Percentiles rank a stretch among this genome's conserved stretches.
Evolutionary conservation across 2,797 vertebrate species (phyloP).

Genomic region (Thunnus albacares): DNA sequence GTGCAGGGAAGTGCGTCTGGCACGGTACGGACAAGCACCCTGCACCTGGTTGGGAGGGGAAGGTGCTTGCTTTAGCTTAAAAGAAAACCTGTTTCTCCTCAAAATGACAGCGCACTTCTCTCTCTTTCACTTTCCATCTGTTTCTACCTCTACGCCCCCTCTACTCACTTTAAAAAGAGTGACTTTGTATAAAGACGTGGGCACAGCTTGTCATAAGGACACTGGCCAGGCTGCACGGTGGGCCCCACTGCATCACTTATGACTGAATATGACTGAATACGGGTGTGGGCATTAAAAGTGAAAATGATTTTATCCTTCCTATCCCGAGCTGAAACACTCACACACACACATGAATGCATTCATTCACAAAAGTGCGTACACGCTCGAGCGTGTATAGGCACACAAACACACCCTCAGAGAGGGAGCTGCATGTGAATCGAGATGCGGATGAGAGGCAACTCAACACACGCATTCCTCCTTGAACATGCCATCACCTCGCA

Average conservation of each 20-base stretch:
- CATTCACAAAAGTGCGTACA: slow-evolving; percentile 53
- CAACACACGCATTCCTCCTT: slow-evolving; percentile 60
- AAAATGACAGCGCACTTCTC: slow-evolving; percentile 57
- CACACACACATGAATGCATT: slow-evolving; percentile 54
- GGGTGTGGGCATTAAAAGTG: slow-evolving; percentile 52
- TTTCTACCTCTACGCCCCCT: slow-evolving; percentile 34
- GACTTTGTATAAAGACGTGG: slow-evolving; percentile 66
- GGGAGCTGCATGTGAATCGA: slow-evolving; percentile 44
- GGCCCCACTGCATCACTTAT: slow-evolving; percentile 49
- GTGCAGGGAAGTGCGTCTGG: not conserved
- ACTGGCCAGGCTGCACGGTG: slow-evolving; percentile 69
- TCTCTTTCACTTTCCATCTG: slow-evolving; percentile 28
- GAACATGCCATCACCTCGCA: slow-evolving; percentile 65
- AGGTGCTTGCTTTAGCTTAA: slow-evolving; percentile 32
- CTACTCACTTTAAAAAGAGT: slow-evolving; percentile 62
- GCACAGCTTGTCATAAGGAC: slow-evolving; percentile 76
- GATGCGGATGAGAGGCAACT: slow-evolving; percentile 36
- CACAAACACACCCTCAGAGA: slow-evolving; percentile 36
- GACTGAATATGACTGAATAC: slow-evolving; percentile 52
- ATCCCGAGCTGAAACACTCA: slow-evolving; percentile 35
- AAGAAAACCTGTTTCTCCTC: slow-evolving; percentile 70
- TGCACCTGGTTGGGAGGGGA: slow-evolving; percentile 33
- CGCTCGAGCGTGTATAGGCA: not conserved
- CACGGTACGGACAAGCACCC: not conserved
- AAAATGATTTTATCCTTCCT: slow-evolving; percentile 49